Percentiles rank a stretch among this genome's conserved stretches.
Conservation (phyloP, 2,113 vertebrate species). For the Prunella fulvescens region DNA sequence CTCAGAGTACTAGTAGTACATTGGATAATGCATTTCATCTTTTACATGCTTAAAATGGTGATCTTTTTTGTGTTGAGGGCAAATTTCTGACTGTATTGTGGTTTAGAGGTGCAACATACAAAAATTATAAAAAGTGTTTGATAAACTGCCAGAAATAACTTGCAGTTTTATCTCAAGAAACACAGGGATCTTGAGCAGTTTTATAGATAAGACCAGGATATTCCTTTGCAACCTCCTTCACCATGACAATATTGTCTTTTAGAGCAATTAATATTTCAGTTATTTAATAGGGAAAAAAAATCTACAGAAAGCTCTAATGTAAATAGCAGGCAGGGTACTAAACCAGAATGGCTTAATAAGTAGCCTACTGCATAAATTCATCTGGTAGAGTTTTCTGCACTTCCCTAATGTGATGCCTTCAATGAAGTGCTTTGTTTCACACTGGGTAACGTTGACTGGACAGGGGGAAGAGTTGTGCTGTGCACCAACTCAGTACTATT, state of each 20-base stretch:
- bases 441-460: rapidly evolving
- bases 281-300: not conserved
- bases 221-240: not conserved
- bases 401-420: not conserved
- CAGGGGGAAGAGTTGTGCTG: not conserved
- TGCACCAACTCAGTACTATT: rapidly evolving
- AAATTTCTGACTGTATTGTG: not conserved
- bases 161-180: not conserved
- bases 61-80: not conserved
- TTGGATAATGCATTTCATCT: not conserved
- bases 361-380: not conserved
- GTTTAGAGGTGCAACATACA: not conserved
- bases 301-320: not conserved
- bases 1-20: not conserved
- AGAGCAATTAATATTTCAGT: not conserved
- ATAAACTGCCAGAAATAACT: not conserved
- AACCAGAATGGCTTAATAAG: not conserved
- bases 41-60: not conserved
- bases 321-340: not conserved
- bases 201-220: not conserved
- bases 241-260: not conserved
- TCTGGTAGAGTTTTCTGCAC: not conserved
- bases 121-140: not conserved
- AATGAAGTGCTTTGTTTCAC: not conserved
- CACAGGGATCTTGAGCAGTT: not conserved